Base-by-base conservation (phyloP, 2,797 vertebrate genomes). In the Agapornis canus region DNA sequence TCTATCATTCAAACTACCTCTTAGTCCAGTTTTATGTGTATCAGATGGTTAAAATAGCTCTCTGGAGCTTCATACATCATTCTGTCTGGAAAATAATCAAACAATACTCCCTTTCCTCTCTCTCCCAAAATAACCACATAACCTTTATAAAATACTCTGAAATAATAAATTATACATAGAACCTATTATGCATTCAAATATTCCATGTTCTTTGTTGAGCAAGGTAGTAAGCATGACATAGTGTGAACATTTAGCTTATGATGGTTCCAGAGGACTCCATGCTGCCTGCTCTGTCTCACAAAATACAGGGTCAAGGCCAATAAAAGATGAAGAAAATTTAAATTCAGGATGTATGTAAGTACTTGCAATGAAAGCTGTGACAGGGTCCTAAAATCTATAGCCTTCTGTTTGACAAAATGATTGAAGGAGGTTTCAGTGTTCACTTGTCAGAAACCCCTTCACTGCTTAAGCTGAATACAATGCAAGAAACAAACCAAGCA, bases 21-120 rank as follows among this genome's bases (percentile, higher is more conserved):
- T 73, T 73, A 70, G 59, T 64, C 64, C 59, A 82, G 45, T 85
- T 94, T 86, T 77, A 70, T 42, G 32, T 52, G 23, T 63, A 32
- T 86, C 47, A 45, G 56, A 68, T 31, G 37, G 47, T 65, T 92
- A 77, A 95, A 95, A 89, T 20, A 92, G 68, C 20, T 80, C 48
- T 61, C 71, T 71, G n/a, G 35, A 92, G 60, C 49, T 68, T 65
- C 52, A 73, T 60, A 43, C 9, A 77, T 82, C 75, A 65, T 82
- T 68, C 37, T 49, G 25, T 45, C 56, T 54, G n/a, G 48, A 94
- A 93, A 83, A 86, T 17, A 94, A 79, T 11, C 47, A 75, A 89
- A 51, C 9, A 72, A 73, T 57, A 45, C 6, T 86, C 35, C 52
- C 42, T 49, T 80, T 85, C 61, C n/a, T 87, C 9, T 31, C n/a